Evolutionary conservation across 2,113 vertebrate species (phyloP).

Genomic region (human): GRCh38 chr1:213768501-213769000

Average conservation of each 20-base stretch:
- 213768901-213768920: slow-evolving; percentile 89
- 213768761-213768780: slow-evolving; percentile 85
- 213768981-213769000: slow-evolving; percentile 87
- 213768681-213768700: slow-evolving; percentile 81
- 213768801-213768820: slow-evolving; percentile 90
- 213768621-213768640: slow-evolving; percentile 50
- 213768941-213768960: slow-evolving; percentile 83
- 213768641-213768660: slow-evolving; percentile 78
- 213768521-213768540: background rate
- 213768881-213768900: slow-evolving; percentile 90
- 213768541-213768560: background rate
- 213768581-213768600: slow-evolving; percentile 60
- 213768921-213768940: slow-evolving; percentile 84
- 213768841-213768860: slow-evolving; percentile 86
- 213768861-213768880: slow-evolving; percentile 90
- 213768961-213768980: slow-evolving; percentile 82
- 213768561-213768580: slow-evolving; percentile 30
- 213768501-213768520: background rate
- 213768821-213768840: slow-evolving; percentile 88
- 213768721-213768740: slow-evolving; percentile 86
- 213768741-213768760: slow-evolving; percentile 90
- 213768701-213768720: slow-evolving; percentile 89
- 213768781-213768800: slow-evolving; percentile 89
- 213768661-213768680: slow-evolving; percentile 81
- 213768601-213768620: slow-evolving; percentile 68